Evolutionary conservation across 2,888 invertebrate species (phyloP), one percentile per base, ranked within the genome.

Genomic region (Seira ritae): DNA sequence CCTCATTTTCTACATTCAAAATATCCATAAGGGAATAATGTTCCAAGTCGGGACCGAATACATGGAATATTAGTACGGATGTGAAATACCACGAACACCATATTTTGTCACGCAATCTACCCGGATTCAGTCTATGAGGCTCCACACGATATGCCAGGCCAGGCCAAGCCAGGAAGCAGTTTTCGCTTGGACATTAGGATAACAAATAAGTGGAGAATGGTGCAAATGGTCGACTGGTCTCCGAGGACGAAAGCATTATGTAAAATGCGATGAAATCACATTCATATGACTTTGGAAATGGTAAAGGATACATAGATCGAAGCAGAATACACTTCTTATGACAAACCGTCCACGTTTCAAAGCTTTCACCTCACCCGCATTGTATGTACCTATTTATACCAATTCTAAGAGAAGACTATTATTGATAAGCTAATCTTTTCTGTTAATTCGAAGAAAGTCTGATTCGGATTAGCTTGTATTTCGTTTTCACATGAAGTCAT

Each of bases 121-220:
- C 76, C 70, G 71, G 82, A 82, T 76, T 82, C 82, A 66, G 82
- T 67, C 82, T 76, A 67, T 77, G 82, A 82, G 82, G 82, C 82
- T 82, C 82, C 82, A 55, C 76, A 82, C 76, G 82, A 77, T 68
- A 77, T 81, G 12, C 76, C 72, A 72, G 76, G 76, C n/a, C n/a
- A n/a, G n/a, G n/a, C n/a, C n/a, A n/a, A n/a, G n/a, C n/a, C n/a
- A n/a, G n/a, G n/a, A 76, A 76, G 71, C 72, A 42, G 6, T 42
- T 42, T 82, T 75, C 60, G 55, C 42, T n/a, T 55, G 76, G 76
- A 77, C 82, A 77, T 82, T 82, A 82, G 82, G 72, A 72, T 71
- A 82, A 82, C 82, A 82, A 82, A 82, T 82, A 77, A 6, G 76
- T 60, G 71, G 62, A 71, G 75, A 81, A 80, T 80, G 68, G 24